These are phyloP conservation scores for Nasonia giraulti DNA, from an alignment of 1,140 invertebrate species.

Conservation along the genomic window DNA sequence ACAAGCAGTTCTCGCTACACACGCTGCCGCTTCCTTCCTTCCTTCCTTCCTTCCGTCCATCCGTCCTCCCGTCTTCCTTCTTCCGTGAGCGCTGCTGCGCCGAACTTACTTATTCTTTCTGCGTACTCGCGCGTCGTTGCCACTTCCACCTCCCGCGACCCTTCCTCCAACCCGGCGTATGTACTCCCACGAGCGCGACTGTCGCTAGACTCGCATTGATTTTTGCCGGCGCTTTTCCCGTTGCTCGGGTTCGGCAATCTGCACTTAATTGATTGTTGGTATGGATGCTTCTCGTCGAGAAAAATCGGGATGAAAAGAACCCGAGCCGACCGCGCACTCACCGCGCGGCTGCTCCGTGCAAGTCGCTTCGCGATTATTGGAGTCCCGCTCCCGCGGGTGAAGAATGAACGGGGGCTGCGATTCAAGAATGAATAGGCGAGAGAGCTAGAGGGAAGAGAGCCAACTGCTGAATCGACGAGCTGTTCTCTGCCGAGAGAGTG, in stretches of 20 bases:
- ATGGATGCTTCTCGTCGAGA: too few species aligned
- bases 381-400: background rate
- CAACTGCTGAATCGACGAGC: conserved; percentile 10
- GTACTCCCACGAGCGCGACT: background rate
- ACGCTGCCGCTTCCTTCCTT: background rate
- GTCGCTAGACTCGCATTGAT: background rate
- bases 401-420: background rate
- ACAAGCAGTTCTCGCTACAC: background rate
- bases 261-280: too few species aligned
- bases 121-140: conserved; percentile 2
- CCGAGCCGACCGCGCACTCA: too few species aligned
- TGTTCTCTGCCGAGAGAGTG: background rate
- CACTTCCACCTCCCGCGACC: background rate
- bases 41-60: background rate
- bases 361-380: background rate
- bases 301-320: background rate
- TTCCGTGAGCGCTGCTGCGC: conserved; percentile 2
- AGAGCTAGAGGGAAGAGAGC: conserved; percentile 10
- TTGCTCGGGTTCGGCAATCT: too few species aligned
- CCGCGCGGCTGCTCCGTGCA: too few species aligned
- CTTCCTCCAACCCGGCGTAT: background rate
- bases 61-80: conserved; percentile 35
- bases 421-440: background rate
- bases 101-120: conserved; percentile 53
- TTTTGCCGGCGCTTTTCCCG: background rate